phyloP scores from a whole-genome alignment of 2,113 vertebrate species.

The Varanus komodoensis region DNA sequence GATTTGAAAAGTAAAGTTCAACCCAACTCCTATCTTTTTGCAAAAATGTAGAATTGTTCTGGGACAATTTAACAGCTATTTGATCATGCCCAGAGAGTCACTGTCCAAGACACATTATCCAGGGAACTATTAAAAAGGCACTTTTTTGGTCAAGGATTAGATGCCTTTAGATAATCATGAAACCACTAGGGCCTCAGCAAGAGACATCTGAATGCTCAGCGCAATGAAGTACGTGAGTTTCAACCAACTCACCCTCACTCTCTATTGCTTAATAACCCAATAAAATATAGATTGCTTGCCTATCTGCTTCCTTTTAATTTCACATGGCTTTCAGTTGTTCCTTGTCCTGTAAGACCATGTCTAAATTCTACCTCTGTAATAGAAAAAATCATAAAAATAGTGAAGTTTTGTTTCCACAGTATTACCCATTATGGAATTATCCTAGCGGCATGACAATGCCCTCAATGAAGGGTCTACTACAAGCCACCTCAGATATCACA shows the following conservation, averaged over 20 bases:
- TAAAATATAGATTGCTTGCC: conserved; percentile 17
- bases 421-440: neutral
- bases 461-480: rapidly evolving
- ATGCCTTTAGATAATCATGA: neutral
- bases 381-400: too few species aligned
- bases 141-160: neutral
- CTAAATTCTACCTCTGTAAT: too few species aligned
- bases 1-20: neutral
- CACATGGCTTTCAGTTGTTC: neutral
- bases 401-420: neutral
- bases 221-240: neutral
- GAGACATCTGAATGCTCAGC: conserved; percentile 1
- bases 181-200: neutral
- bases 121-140: neutral
- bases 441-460: neutral
- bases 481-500: rapidly evolving
- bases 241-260: neutral
- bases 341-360: too few species aligned
- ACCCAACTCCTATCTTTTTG: neutral
- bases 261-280: neutral
- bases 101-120: neutral
- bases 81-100: neutral
- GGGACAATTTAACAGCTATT: neutral
- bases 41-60: neutral
- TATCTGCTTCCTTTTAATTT: neutral